Evolutionary conservation across 2,113 vertebrate genomes (phyloP), one percentile per base, ranked within the genome.

Genomic region (Ciconia maguari): DNA sequence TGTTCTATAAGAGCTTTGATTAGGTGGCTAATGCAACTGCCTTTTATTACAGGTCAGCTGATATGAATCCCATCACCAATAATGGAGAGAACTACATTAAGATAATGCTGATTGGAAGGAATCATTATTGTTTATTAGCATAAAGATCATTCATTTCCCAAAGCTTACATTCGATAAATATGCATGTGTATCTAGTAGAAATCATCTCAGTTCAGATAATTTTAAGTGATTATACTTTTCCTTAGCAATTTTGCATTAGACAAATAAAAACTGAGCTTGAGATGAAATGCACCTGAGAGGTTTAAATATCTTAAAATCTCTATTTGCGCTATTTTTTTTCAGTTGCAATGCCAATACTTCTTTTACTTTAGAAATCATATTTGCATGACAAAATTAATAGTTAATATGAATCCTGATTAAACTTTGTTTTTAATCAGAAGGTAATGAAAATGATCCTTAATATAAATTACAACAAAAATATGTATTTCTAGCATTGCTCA

Each of bases 21-120:
- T 83, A 71, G 17, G 22, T 88, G 30, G 65, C 36, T 91, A 87
- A 91, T 84, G 89, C 68, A 96, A 89, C 80, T 93, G 70, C n/a
- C 61, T 94, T 94, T 97, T 94, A 84, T 95, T 94, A 78, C 30
- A 95, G 88, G 92, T 97, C 95, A 96, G 26, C n/a, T 93, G 65
- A 49, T 90, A 82, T 62, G 90, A 97, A 94, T 96, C 83, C 34
- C 25, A 92, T 95, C 91, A 91, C 42, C 30, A 46, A 55, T 94
- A 96, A 96, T 44, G 74, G 74, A 77, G 24, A 91, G 49, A 92
- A 82, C 4, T 90, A 66, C 87, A 90, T 86, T 96, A 95, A 92
- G 79, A 83, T 88, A 89, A 90, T 95, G 46, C 17, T 94, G 89
- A 93, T 86, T 78, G 64, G 34, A 89, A 81, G 46, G 57, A 94